Conservation (phyloP, 2,888 invertebrate species). For the Caenorhabditis doughertyi region DNA sequence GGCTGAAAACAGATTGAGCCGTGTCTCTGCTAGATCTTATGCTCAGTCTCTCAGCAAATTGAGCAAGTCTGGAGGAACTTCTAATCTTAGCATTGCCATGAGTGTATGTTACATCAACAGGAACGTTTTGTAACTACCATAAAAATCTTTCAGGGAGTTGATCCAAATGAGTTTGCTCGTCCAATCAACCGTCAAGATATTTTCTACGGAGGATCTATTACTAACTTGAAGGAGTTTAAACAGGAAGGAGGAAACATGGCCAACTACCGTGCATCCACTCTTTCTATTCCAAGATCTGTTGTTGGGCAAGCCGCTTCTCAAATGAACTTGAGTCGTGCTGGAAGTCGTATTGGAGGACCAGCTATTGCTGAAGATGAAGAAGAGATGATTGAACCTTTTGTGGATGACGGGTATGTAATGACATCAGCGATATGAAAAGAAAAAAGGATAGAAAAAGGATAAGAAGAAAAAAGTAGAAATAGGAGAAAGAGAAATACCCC, state of each 20-base stretch:
- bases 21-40: conserved; percentile 75
- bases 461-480: background rate
- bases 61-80: conserved; percentile 74
- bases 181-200: conserved; percentile 88
- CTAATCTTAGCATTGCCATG: conserved; percentile 78
- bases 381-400: conserved; percentile 59
- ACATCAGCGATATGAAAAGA: background rate
- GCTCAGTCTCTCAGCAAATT: conserved; percentile 80
- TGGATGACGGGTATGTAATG: conserved; percentile 57
- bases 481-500: conserved; percentile 4
- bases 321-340: conserved; percentile 67
- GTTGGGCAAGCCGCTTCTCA: conserved; percentile 73
- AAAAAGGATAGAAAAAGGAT: background rate
- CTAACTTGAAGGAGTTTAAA: conserved; percentile 92
- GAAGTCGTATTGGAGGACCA: conserved; percentile 53
- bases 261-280: conserved; percentile 68
- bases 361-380: conserved; percentile 52
- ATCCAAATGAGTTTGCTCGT: conserved; percentile 79
- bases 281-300: conserved; percentile 72
- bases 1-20: conserved; percentile 58
- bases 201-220: conserved; percentile 96
- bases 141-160: conserved; percentile 74
- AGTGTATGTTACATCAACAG: conserved; percentile 67
- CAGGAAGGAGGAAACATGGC: conserved; percentile 75
- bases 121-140: background rate